phyloP scores from a whole-genome alignment of 2,888 invertebrate genomes.

The Mythimna impura region DNA sequence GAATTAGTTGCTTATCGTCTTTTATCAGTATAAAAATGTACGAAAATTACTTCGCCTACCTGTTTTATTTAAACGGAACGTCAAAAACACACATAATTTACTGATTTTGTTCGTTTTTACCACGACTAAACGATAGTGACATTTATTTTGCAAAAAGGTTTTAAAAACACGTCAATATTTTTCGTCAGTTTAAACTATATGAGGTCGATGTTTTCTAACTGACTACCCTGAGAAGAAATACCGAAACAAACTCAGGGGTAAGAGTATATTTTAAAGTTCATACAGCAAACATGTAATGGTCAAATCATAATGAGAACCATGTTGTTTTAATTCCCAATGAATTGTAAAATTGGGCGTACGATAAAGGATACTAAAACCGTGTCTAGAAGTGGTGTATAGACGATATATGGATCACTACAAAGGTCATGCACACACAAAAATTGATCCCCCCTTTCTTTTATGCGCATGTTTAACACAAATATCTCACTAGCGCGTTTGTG shows the following conservation, averaged over 20 bases:
- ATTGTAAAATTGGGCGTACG: too few relatives aligned
- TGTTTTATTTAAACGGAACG: not conserved
- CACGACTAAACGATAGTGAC: too few relatives aligned
- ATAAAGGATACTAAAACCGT: not conserved
- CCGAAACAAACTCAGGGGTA: too few relatives aligned
- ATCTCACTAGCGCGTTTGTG: conserved; percentile 41
- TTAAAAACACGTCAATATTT: too few relatives aligned
- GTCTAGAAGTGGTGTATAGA: not conserved
- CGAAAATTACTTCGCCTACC: conserved; percentile 5
- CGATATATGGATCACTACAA: conserved; percentile 15
- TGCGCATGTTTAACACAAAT: conserved; percentile 15
- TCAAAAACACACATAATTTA: not conserved
- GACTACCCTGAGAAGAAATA: too few relatives aligned
- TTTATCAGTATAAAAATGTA: conserved; percentile 39
- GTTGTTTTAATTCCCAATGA: not conserved
- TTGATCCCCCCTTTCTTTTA: not conserved
- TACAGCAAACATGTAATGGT: too few relatives aligned
- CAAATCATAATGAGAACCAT: not conserved
- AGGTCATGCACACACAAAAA: conserved; percentile 17
- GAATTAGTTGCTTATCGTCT: conserved; percentile 36
- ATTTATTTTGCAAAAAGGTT: too few relatives aligned
- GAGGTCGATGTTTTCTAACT: too few relatives aligned
- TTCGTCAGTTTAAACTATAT: too few relatives aligned
- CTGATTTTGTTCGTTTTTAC: not conserved
- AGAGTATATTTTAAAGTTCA: too few relatives aligned